Evolutionary conservation across 2,888 invertebrate species (phyloP).

Genomic region (Acrobasis consociella): DNA sequence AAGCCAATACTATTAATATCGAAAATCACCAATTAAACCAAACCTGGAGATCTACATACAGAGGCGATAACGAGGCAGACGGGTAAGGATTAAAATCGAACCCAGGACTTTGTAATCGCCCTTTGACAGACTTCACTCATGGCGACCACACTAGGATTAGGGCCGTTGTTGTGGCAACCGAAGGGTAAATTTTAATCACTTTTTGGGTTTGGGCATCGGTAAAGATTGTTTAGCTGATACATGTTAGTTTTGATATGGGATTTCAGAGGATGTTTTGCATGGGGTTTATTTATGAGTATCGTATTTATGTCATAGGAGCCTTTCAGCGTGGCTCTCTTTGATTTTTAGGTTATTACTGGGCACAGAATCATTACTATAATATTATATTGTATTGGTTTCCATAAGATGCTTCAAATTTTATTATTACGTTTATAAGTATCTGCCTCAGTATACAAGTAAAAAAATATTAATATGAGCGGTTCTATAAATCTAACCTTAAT

Average conservation of each 20-base stretch:
- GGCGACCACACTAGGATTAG: constrained; percentile 53
- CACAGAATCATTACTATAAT: too few relatives aligned
- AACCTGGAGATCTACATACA: constrained; percentile 5
- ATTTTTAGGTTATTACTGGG: too few relatives aligned
- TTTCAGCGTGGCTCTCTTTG: too few relatives aligned
- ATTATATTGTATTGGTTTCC: too few relatives aligned
- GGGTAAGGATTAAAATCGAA: constrained; percentile 47
- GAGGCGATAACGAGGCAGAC: constrained; percentile 29
- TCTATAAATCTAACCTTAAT: too few relatives aligned
- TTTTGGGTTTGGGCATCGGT: constrained; percentile 37
- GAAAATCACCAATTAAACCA: background rate
- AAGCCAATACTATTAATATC: background rate
- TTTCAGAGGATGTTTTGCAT: background rate
- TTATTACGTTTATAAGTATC: too few relatives aligned
- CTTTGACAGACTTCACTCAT: constrained; percentile 63
- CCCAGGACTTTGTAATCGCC: constrained; percentile 53
- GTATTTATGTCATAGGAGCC: too few relatives aligned
- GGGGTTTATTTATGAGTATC: too few relatives aligned
- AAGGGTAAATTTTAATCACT: constrained; percentile 56
- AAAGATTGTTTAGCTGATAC: constrained; percentile 12
- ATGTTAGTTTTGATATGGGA: constrained; percentile 10
- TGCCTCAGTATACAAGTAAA: too few relatives aligned
- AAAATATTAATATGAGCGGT: too few relatives aligned
- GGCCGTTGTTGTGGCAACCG: constrained; percentile 67
- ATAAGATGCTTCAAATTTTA: too few relatives aligned